Percentiles rank a stretch among this genome's conserved stretches.
Conservation (phyloP, 2,113 vertebrate species). For the Ammodramus savannarum region DNA sequence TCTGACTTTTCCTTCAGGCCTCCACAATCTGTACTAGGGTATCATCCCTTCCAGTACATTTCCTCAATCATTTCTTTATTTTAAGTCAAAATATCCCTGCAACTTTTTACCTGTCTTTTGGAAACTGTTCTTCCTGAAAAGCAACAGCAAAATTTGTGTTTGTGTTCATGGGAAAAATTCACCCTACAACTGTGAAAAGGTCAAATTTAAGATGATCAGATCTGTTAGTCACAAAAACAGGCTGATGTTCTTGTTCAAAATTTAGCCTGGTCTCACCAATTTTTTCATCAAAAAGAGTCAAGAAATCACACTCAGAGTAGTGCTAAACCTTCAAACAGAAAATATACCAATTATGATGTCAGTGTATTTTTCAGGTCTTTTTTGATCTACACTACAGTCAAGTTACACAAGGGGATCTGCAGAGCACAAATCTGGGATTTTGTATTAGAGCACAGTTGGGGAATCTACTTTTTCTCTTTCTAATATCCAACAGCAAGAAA, state of each 20-base stretch:
- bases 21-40: background rate
- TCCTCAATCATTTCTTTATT: background rate
- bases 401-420: background rate
- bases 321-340: background rate
- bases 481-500: background rate
- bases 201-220: background rate
- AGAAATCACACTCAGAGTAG: background rate
- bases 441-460: accelerated
- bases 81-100: background rate
- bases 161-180: background rate
- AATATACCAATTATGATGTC: background rate
- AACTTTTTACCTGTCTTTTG: background rate
- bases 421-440: background rate
- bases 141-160: background rate
- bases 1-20: background rate
- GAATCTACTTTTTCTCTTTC: background rate
- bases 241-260: background rate
- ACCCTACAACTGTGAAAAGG: background rate
- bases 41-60: background rate
- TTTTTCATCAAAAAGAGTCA: background rate
- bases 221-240: background rate
- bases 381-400: background rate
- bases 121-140: background rate
- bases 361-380: background rate
- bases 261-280: background rate